A percentile compares a stretch with the other conserved stretches of the same genome.
Conservation (phyloP, 2,797 vertebrate species). For the Sitta carolinensis region DNA sequence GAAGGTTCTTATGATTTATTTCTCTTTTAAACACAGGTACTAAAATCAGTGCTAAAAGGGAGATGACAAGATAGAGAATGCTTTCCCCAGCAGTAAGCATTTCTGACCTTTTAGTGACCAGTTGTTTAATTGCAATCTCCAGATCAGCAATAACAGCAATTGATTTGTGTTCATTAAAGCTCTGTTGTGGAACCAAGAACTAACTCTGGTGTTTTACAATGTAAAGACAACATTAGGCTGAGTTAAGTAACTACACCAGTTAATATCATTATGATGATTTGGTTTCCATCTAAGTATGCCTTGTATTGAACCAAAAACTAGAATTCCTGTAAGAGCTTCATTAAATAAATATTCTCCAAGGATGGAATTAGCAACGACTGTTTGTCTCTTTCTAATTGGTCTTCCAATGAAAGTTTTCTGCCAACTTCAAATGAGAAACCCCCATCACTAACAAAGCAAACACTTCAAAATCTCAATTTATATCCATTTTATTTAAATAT, state of each 20-base stretch:
- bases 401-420: background rate
- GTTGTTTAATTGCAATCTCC: slow-evolving; percentile 1
- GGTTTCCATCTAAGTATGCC: background rate
- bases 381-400: background rate
- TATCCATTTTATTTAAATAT: background rate
- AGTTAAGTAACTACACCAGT: background rate
- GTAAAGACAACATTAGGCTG: background rate
- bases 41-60: slow-evolving; percentile 2
- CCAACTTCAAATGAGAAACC: background rate
- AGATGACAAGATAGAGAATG: background rate
- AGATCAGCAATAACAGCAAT: background rate
- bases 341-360: background rate
- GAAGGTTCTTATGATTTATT: background rate
- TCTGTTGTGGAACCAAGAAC: background rate
- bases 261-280: background rate
- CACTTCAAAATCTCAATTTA: background rate
- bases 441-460: background rate
- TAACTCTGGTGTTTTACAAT: background rate
- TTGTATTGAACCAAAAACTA: background rate
- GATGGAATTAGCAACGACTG: background rate
- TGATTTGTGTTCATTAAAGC: slow-evolving; percentile 8
- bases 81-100: background rate
- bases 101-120: slow-evolving; percentile 18
- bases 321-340: background rate
- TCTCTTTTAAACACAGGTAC: background rate